Evolutionary conservation across 2,888 invertebrate species (phyloP), one percentile per base, ranked within the genome.

Genomic region (Podabrus alpinus): DNA sequence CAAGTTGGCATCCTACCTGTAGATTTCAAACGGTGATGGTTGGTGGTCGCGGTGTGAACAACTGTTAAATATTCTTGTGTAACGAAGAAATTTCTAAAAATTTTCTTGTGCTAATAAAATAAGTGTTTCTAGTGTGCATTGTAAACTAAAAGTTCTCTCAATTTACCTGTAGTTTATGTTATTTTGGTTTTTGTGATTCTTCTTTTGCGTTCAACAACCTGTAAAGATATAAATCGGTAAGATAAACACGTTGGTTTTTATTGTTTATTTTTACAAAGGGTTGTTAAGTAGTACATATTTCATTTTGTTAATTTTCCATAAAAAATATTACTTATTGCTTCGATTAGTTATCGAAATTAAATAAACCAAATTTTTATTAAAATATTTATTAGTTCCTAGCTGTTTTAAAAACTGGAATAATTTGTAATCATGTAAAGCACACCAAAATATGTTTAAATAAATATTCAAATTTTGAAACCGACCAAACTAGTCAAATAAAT

Each of bases 1-100:
- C 76, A 74, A 66, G n/a, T 68, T 76, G 76, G 76, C 76, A 76
- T 76, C 71, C 68, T 73, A 76, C 76, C 76, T 76, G 76, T 72
- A 64, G 73, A 62, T 73, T 76, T 71, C 72, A 74, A 76, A 76
- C 76, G 74, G 76, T 73, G 73, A 76, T 71, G 25, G 76, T 73
- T 69, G 60, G 71, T 59, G 72, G 75, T 71, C 76, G 73, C 68
- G 73, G 72, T 19, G 59, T 24, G 73, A 69, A 68, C 73, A 76
- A 73, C 71, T 71, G 73, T 73, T 73, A 66, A 68, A 64, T 15
- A 70, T 62, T 59, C 21, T 66, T 66, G 67, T 69, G 72, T 29
- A 72, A 67, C 68, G 69, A 24, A 66, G 69, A 45, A 67, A 21
- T 45, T 9, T 45, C 64, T 62, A n/a, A 17, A 19, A 11, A 45